Base-by-base conservation (phyloP, 2,113 vertebrate species). In the Orycteropus afer region DNA sequence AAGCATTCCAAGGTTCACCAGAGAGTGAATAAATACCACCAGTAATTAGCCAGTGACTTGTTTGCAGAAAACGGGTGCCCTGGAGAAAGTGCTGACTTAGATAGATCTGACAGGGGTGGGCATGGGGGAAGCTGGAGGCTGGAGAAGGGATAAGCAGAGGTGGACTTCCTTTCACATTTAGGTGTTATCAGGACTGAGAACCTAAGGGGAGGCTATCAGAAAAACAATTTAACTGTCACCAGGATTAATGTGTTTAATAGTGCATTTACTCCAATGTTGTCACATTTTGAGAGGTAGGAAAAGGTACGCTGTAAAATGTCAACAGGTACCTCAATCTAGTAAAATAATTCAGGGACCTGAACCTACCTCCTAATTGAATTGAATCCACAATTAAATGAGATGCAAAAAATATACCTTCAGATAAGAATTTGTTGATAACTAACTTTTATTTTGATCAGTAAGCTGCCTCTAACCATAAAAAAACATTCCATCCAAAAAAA, bases 111-210 rank as follows among this genome's bases (percentile, higher is more conserved):
- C 34, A 4, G 20, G 49, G 25, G n/a, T 3, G 15, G 51, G 40
- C 22, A 13, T 7, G 9, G 57, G 29, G 13, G 4, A 32, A 20
- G 53, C 40, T 29, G 1, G 0, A 7, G 8, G 67, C 6, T 4
- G 14, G 4, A 77, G 47, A 17, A 74, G 27, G n/a, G 32, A 37
- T 20, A 9, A 49, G 25, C 71, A 53, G 15, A 85, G 11, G 23
- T 37, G 17, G 78, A 55, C 13, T 29, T 22, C 11, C 59, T 47
- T 34, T 78, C 61, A 37, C 47, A 5, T 14, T 3, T 11, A 13
- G 5, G 10, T 11, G 45, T 29, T 49, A 23, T 13, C 34, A 40
- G 14, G 5, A 40, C 32, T 40, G 84, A 25, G 23, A 9, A 1
- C 22, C 42, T 22, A 14, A 37, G 11, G n/a, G 23, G 49, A 80